phyloP scores from a whole-genome alignment of 2,113 vertebrate species.

The Aegithalos caudatus region DNA sequence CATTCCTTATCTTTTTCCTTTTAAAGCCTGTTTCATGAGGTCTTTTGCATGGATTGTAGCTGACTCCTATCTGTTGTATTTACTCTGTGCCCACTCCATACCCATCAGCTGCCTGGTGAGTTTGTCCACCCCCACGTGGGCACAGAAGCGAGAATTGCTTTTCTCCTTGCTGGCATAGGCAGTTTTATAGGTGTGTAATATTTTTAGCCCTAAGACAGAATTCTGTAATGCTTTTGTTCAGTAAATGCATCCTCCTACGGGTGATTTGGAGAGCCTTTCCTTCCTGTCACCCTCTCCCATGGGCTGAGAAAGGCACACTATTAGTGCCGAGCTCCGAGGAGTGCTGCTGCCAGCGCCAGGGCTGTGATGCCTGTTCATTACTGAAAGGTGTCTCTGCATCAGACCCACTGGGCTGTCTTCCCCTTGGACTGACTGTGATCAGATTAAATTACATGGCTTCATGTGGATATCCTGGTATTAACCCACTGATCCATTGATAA shows the following conservation, averaged over 20 bases:
- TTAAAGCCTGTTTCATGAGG: neutral
- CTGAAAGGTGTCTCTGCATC: neutral
- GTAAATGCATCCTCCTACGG: neutral
- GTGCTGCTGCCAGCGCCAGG: neutral
- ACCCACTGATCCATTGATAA: neutral
- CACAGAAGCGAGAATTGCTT: neutral
- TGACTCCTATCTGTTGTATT: neutral
- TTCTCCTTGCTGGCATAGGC: neutral
- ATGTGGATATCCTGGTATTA: neutral
- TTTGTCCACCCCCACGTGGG: neutral
- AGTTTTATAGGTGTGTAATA: neutral
- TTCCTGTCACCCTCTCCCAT: neutral
- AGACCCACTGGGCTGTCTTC: neutral
- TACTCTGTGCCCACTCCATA: neutral
- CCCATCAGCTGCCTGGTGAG: neutral
- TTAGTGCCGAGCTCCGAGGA: neutral
- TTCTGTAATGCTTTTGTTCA: neutral
- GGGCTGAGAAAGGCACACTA: neutral
- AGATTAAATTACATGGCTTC: slow-evolving; percentile 15
- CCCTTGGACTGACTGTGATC: neutral
- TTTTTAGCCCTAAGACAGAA: neutral
- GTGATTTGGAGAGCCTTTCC: neutral
- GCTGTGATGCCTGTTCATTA: neutral
- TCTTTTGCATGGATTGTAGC: neutral
- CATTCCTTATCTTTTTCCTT: neutral